A percentile compares a stretch with the other conserved stretches of the same genome.
Conservation (phyloP, 2,888 invertebrate species). For the Willowsia nigromaculata region DNA sequence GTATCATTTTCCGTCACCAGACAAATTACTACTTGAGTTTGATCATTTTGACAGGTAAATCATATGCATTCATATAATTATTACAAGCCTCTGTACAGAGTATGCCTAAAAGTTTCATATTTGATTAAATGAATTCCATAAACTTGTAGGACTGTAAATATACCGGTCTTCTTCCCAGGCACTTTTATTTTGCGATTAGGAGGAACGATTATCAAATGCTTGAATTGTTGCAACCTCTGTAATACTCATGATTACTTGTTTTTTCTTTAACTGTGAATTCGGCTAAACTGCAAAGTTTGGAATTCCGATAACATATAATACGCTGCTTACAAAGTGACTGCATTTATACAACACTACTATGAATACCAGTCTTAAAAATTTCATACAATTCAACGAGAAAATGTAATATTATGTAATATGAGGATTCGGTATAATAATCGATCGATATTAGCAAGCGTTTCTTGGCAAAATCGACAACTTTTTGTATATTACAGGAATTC, state of each 20-base stretch:
- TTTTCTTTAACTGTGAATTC: neutral
- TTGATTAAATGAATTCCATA: conserved; percentile 5
- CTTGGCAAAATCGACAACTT: neutral
- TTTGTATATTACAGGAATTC: neutral
- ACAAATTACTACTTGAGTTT: conserved; percentile 73
- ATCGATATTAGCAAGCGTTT: neutral
- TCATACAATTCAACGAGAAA: too few relatives aligned
- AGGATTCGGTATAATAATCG: neutral
- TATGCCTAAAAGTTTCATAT: neutral
- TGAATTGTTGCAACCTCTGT: neutral
- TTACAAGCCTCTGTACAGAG: neutral
- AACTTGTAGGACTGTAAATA: neutral
- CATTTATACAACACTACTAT: too few relatives aligned
- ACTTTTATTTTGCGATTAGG: neutral
- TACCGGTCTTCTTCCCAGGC: neutral
- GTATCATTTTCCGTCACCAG: conserved; percentile 71
- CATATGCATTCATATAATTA: conserved; percentile 41
- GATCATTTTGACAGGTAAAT: conserved; percentile 72
- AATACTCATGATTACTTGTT: neutral
- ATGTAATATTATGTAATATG: too few relatives aligned
- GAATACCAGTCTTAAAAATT: too few relatives aligned
- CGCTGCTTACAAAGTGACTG: neutral
- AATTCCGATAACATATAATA: neutral
- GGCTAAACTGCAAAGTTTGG: neutral
- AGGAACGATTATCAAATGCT: neutral